phyloP scores from a whole-genome alignment of 2,113 vertebrate genomes.

The Leuciscus idus region DNA sequence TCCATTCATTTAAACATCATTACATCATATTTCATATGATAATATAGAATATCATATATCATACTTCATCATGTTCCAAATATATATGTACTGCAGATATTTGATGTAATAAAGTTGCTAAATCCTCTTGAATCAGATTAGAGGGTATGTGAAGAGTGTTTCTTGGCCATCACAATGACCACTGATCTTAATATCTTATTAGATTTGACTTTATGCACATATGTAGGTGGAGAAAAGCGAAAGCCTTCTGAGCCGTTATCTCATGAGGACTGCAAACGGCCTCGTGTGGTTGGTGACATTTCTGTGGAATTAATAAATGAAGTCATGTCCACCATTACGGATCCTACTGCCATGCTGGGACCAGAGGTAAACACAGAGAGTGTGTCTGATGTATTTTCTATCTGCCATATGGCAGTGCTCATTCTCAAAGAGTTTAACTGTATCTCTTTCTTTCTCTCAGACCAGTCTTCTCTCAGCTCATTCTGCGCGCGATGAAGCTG shows the following conservation, averaged over 20 bases:
- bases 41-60: not conserved
- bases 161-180: not conserved
- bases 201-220: not conserved
- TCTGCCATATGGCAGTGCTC: not conserved
- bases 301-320: slow-evolving; percentile 96
- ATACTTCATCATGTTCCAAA: too few species aligned
- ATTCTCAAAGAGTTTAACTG: not conserved
- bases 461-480: slow-evolving; percentile 94
- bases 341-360: slow-evolving; percentile 88
- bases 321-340: slow-evolving; percentile 98
- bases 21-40: not conserved
- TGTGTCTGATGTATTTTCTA: not conserved
- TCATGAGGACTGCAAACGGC: slow-evolving; percentile 89
- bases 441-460: slow-evolving; percentile 64
- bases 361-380: slow-evolving; percentile 82
- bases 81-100: not conserved
- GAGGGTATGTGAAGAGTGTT: not conserved
- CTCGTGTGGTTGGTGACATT: slow-evolving; percentile 91
- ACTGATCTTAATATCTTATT: not conserved
- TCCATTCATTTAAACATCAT: not conserved
- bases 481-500: slow-evolving; percentile 93
- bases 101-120: not conserved
- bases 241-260: slow-evolving; percentile 85
- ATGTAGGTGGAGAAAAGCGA: slow-evolving; percentile 86
- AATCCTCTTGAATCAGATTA: not conserved